phyloP scores from a whole-genome alignment of 2,797 vertebrate species.

The Urosaurus nigricauda region DNA sequence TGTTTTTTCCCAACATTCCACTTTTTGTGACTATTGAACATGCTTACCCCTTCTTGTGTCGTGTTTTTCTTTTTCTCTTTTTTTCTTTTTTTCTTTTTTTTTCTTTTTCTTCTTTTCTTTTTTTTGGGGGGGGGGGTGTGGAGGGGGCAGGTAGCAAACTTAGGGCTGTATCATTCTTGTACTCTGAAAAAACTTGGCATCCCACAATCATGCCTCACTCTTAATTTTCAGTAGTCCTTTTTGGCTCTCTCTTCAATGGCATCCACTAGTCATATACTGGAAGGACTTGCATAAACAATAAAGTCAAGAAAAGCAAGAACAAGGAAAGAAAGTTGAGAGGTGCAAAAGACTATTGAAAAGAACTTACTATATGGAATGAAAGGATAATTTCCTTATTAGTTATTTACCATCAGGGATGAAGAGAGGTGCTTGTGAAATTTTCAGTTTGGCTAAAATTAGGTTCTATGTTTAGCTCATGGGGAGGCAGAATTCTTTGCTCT shows the following conservation, averaged over 20 bases:
- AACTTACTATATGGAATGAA: background rate
- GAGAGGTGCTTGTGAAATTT: background rate
- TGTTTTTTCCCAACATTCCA: background rate
- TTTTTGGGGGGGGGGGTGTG: too few relatives aligned
- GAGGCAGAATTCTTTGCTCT: background rate
- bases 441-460: background rate
- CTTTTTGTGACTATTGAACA: background rate
- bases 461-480: background rate
- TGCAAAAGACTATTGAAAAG: background rate
- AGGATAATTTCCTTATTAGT: background rate
- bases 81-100: too few relatives aligned
- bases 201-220: background rate
- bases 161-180: too few relatives aligned
- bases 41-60: background rate
- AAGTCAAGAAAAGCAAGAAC: background rate
- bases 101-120: too few relatives aligned
- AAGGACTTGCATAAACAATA: background rate
- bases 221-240: background rate
- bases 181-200: background rate
- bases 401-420: background rate
- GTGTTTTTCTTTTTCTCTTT: too few relatives aligned
- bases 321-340: background rate
- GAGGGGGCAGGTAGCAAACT: background rate
- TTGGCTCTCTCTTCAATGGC: background rate
- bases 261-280: background rate